A percentile compares a stretch with the other conserved stretches of the same genome.
Conservation (phyloP, 2,888 invertebrate species). For the Cosmia trapezina region DNA sequence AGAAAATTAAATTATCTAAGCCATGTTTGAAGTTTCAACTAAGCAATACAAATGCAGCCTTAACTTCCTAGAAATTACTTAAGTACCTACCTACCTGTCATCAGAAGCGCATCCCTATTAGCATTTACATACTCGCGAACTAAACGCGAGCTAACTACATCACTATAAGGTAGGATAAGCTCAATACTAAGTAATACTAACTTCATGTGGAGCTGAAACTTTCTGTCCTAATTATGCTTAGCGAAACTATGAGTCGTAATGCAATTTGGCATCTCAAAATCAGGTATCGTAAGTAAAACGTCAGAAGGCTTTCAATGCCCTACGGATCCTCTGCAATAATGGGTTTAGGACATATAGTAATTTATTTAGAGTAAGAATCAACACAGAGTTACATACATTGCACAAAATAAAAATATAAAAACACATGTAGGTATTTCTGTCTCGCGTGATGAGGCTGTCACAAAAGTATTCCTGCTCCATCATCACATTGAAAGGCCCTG, state of each 20-base stretch:
- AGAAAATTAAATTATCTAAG: no score
- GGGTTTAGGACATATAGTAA: no score
- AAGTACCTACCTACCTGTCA: not conserved
- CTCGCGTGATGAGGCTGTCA: no score
- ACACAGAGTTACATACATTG: no score
- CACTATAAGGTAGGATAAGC: constrained; percentile 5
- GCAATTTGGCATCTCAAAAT: constrained; percentile 6
- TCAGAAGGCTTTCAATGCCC: no score
- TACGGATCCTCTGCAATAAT: no score
- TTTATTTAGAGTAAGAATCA: no score
- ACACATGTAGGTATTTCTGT: no score
- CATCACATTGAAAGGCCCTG: no score
- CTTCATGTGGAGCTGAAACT: constrained; percentile 6
- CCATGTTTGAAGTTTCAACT: not conserved
- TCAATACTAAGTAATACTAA: constrained; percentile 8
- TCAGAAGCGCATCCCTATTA: constrained; percentile 8
- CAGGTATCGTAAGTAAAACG: not conserved
- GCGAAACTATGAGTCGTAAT: not conserved
- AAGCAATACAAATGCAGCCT: not conserved
- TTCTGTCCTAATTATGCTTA: constrained; percentile 8
- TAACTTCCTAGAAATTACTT: constrained; percentile 1
- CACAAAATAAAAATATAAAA: no score
- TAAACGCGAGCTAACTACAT: constrained; percentile 33
- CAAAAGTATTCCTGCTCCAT: no score
- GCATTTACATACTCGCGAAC: constrained; percentile 15